Evolutionary conservation across 1,140 invertebrate genomes (phyloP), one percentile per base, ranked within the genome.

Genomic region (Zophobas atratus): DNA sequence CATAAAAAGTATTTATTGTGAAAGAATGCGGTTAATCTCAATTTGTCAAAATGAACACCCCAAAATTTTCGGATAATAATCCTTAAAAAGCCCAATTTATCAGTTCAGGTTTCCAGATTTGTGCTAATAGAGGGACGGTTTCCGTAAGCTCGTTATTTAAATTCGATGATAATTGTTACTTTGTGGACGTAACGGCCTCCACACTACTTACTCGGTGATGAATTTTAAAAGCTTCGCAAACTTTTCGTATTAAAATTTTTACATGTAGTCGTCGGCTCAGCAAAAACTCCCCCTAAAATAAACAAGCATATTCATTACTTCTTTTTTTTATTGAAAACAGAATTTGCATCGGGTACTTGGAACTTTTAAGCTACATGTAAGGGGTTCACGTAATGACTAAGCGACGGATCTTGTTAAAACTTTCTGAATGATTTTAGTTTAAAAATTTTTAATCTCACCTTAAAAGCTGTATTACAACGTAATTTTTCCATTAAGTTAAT

Each of bases 1-100:
- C 56, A 60, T 60, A 60, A 60, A 60, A 60, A 60, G 56, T 60
- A 39, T 60, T 60, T 35, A 35, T 60, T 38, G 56, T 41, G 36
- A 56, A 38, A 35, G 56, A 38, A 60, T 39, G 56, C 8, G 38
- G 56, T 60, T 60, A 60, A 60, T 60, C 56, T 60, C 56, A 60
- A 60, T 60, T 60, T 60, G 56, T 60, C 56, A 60, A 39, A 60
- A 39, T 35, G n/a, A 60, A 60, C 33, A 6, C 35, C 56, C 35
- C 56, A 6, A 60, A 60, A 60, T 60, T 60, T 60, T 60, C 35
- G 34, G 56, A 55, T 34, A 55, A 55, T 55, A 55, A 55, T 55
- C 35, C 36, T 60, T 60, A 60, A 38, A 4, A 35, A 35, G 56
- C 36, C 36, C 38, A 60, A 60, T 60, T 60, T 60, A 36, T 60